Percentiles rank a stretch among this genome's conserved stretches.
Conservation (phyloP, 2,113 vertebrate species). For the Potamarius usumacintae region DNA sequence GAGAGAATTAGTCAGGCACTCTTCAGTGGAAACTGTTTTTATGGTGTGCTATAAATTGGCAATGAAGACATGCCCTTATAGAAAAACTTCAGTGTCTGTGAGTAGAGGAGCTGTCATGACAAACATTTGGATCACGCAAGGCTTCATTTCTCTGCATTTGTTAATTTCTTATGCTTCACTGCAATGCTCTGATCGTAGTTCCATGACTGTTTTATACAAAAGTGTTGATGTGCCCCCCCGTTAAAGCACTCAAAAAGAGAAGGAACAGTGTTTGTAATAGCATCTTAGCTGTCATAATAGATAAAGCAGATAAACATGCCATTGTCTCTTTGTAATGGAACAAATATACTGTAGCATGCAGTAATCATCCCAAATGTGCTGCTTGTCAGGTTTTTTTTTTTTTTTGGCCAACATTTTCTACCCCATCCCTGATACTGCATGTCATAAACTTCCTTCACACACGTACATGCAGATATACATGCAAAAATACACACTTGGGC, state of each 20-base stretch:
- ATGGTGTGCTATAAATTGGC: conserved; percentile 30
- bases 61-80: conserved; percentile 34
- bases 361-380: not conserved
- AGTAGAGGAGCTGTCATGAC: not conserved
- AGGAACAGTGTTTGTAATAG: not conserved
- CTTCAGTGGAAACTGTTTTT: conserved; percentile 35
- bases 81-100: not conserved
- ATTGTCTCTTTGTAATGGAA: conserved; percentile 47
- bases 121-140: conserved; percentile 21
- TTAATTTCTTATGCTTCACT: conserved; percentile 23
- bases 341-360: conserved; percentile 36
- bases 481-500: conserved; percentile 45
- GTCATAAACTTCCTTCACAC: conserved; percentile 35
- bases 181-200: not conserved
- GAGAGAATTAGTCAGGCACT: conserved; percentile 43
- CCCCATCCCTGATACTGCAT: conserved; percentile 22
- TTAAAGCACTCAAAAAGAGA: not conserved
- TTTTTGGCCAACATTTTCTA: conserved; percentile 1
- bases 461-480: conserved; percentile 36
- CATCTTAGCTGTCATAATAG: conserved; percentile 30
- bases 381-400: not conserved
- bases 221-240: not conserved
- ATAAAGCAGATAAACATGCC: conserved; percentile 42
- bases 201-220: not conserved
- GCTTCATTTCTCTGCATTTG: conserved; percentile 17